Conservation (phyloP, 2,113 vertebrate genomes). For the Mionectes macconnelli region DNA sequence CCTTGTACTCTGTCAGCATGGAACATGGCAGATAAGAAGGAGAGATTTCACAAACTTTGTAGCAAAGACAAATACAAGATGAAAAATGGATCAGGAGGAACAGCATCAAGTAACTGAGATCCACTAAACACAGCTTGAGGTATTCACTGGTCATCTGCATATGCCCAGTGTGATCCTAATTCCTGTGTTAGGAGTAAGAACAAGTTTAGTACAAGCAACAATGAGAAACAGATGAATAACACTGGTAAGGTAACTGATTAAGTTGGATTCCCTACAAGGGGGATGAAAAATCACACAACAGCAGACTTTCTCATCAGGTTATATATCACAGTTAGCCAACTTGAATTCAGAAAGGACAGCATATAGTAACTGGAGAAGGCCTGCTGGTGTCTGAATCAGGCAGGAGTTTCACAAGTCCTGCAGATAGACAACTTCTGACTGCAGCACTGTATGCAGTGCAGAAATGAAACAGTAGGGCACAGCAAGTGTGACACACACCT, state of each 20-base stretch:
- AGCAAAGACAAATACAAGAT: neutral
- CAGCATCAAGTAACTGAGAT: neutral
- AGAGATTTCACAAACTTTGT: neutral
- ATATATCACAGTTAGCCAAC: neutral
- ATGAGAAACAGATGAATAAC: neutral
- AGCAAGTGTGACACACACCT: neutral
- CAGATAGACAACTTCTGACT: neutral
- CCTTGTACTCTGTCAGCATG: neutral
- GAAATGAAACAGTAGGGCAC: neutral
- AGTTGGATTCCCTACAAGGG: neutral
- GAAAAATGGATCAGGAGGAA: neutral
- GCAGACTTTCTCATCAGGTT: neutral
- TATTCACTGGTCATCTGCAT: neutral
- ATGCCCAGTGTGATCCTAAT: neutral
- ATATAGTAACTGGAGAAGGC: neutral
- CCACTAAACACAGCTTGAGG: neutral
- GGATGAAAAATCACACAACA: neutral
- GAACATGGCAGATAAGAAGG: neutral
- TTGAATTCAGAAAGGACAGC: neutral
- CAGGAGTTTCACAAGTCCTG: neutral
- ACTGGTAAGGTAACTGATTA: neutral
- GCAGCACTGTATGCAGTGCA: neutral
- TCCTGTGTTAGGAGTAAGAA: neutral
- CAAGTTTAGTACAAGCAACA: neutral
- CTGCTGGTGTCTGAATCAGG: neutral